A percentile compares a stretch with the other conserved stretches of the same genome.
Conservation (phyloP, 2,113 vertebrate genomes). For the Perca flavescens region DNA sequence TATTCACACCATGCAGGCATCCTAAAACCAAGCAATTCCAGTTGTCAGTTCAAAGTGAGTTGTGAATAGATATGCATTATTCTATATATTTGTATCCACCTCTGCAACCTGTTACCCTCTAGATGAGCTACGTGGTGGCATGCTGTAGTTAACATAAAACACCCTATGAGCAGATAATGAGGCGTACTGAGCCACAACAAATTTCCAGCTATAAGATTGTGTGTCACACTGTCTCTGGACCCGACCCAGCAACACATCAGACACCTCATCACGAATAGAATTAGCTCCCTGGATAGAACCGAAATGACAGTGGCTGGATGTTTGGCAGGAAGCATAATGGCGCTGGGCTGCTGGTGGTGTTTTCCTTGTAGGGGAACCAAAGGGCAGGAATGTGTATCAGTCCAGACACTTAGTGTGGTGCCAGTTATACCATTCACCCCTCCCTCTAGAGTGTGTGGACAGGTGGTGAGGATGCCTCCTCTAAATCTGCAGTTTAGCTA, state of each 20-base stretch:
- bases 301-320: slow-evolving; percentile 54
- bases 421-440: slow-evolving; percentile 69
- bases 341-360: slow-evolving; percentile 49
- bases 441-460: slow-evolving; percentile 54
- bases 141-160: slow-evolving; percentile 35
- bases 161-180: slow-evolving; percentile 26
- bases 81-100: slow-evolving; percentile 21
- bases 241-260: slow-evolving; percentile 37
- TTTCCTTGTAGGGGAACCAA: slow-evolving; percentile 61
- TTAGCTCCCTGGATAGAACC: slow-evolving; percentile 66
- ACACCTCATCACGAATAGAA: slow-evolving; percentile 74
- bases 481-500: slow-evolving; percentile 63
- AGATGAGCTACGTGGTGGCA: slow-evolving; percentile 7
- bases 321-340: slow-evolving; percentile 63
- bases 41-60: not conserved
- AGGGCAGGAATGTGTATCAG: slow-evolving; percentile 60
- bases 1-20: not conserved
- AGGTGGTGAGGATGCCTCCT: slow-evolving; percentile 58
- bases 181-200: slow-evolving; percentile 39
- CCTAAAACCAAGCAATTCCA: slow-evolving; percentile 3
- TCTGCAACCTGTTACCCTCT: slow-evolving; percentile 22
- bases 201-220: slow-evolving; percentile 42
- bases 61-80: not conserved
- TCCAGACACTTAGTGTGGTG: slow-evolving; percentile 63
- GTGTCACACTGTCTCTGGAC: slow-evolving; percentile 38